Conservation (phyloP, 1,140 invertebrate genomes). For the Contarinia nasturtii region DNA sequence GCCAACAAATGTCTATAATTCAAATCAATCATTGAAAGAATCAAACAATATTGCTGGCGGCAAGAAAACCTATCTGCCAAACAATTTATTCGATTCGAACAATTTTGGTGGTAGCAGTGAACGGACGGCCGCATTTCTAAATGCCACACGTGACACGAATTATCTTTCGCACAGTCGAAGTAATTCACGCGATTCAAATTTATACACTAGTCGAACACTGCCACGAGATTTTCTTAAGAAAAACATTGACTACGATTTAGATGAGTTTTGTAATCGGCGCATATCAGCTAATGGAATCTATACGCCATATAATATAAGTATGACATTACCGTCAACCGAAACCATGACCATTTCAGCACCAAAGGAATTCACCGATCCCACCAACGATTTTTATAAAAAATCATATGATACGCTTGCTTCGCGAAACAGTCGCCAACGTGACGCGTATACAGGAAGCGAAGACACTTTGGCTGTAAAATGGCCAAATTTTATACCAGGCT, state of each 20-base stretch:
- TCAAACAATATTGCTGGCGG: constrained; percentile 10
- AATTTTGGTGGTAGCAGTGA: constrained; percentile 2
- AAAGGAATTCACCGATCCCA: no score
- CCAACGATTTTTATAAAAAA: background rate
- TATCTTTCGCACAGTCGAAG: background rate
- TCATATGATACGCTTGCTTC: background rate
- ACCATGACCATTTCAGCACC: no score
- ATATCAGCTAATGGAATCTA: background rate
- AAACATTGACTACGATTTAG: constrained; percentile 3
- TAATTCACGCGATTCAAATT: constrained; percentile 1
- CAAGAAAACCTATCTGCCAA: constrained; percentile 9
- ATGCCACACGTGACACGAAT: background rate
- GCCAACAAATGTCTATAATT: background rate
- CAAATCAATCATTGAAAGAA: background rate
- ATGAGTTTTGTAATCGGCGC: background rate
- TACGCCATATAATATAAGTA: background rate
- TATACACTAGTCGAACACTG: constrained; percentile 16
- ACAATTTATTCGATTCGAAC: constrained; percentile 7
- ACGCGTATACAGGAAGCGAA: background rate
- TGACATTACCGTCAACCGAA: no score
- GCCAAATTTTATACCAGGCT: constrained; percentile 20
- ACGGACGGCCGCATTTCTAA: constrained; percentile 1
- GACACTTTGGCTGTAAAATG: constrained; percentile 10
- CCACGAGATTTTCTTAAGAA: constrained; percentile 16
- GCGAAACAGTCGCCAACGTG: background rate